Conservation (phyloP, 2,888 invertebrate species). For the Luperina testacea region DNA sequence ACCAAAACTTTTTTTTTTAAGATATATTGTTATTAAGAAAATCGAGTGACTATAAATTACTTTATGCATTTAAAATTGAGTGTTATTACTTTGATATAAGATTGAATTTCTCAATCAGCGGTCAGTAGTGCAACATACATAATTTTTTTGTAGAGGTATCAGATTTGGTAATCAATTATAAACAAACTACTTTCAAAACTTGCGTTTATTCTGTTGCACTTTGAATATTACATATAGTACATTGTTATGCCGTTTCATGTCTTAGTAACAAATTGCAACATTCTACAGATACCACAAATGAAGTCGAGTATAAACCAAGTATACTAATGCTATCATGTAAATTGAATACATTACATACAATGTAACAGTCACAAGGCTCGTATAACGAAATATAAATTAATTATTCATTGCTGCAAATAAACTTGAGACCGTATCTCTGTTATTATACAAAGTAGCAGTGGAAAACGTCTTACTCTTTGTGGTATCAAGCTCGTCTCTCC, state of each 20-base stretch:
- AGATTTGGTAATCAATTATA: too few relatives aligned
- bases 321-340: conserved; percentile 37
- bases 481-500: conserved; percentile 54
- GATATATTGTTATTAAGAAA: too few relatives aligned
- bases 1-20: too few relatives aligned
- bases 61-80: too few relatives aligned
- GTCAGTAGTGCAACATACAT: too few relatives aligned
- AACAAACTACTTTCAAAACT: too few relatives aligned
- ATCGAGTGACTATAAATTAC: too few relatives aligned
- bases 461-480: conserved; percentile 61
- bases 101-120: too few relatives aligned
- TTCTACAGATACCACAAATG: conserved; percentile 17
- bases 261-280: conserved; percentile 18
- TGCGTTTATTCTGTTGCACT: too few relatives aligned
- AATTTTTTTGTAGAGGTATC: too few relatives aligned
- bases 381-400: conserved; percentile 56
- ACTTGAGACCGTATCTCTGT: conserved; percentile 42
- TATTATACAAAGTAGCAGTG: conserved; percentile 63
- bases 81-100: too few relatives aligned
- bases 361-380: conserved; percentile 38
- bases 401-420: conserved; percentile 65
- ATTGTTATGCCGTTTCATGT: neutral
- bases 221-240: neutral
- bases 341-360: conserved; percentile 54
- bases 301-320: conserved; percentile 19